Conservation (phyloP, 2,113 vertebrate species). For the Pituophis catenifer region DNA sequence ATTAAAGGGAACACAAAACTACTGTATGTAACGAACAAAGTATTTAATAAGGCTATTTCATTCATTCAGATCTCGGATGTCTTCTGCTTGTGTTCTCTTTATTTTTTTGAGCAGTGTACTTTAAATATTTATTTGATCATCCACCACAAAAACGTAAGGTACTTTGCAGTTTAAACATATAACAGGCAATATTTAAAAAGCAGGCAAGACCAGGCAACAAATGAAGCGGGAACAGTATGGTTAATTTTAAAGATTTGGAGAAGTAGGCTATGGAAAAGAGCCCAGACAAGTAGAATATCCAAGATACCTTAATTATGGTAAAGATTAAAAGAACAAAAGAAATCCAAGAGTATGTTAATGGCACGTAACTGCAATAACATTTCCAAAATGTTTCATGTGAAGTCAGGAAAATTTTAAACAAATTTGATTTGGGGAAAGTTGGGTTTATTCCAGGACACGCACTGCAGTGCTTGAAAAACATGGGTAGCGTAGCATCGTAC, state of each 20-base stretch:
- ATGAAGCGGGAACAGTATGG: background rate
- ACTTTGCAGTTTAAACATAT: background rate
- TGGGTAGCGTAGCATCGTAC: slow-evolving; percentile 44
- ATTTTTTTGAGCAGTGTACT: background rate
- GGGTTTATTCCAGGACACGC: slow-evolving; percentile 62
- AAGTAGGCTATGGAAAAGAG: background rate
- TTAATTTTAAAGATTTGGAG: background rate
- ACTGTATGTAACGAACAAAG: too few species aligned
- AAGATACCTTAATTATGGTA: slow-evolving; percentile 12
- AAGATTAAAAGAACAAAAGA: slow-evolving; percentile 20
- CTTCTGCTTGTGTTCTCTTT: too few species aligned
- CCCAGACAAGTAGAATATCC: background rate
- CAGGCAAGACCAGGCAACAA: background rate
- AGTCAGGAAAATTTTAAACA: slow-evolving; percentile 50
- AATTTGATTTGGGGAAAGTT: slow-evolving; percentile 58
- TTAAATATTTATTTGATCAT: background rate
- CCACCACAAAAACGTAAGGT: background rate
- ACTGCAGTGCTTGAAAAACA: slow-evolving; percentile 47
- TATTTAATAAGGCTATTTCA: too few species aligned
- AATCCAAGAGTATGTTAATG: slow-evolving; percentile 32
- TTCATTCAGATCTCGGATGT: too few species aligned
- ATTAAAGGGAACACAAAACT: too few species aligned
- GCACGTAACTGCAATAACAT: slow-evolving; percentile 28
- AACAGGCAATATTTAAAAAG: background rate
- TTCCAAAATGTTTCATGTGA: slow-evolving; percentile 41